Evolutionary conservation across 2,888 invertebrate species (phyloP).

Genomic region (Muscina levida): DNA sequence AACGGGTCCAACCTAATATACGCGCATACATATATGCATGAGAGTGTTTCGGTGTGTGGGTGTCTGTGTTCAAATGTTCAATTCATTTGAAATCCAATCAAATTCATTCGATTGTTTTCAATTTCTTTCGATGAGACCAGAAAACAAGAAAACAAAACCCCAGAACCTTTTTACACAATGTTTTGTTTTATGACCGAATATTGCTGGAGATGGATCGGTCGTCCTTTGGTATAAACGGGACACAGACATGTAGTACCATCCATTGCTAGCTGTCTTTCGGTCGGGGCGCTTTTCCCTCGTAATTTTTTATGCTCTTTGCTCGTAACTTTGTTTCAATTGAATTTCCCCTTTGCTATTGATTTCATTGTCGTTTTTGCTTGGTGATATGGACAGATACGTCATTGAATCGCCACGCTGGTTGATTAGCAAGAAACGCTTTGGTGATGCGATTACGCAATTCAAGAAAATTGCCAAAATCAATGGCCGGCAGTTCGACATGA

Average conservation of each 20-base stretch:
- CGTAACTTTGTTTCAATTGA: slow-evolving; percentile 65
- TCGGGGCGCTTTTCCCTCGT: slow-evolving; percentile 23
- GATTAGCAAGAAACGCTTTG: slow-evolving; percentile 81
- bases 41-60: slow-evolving; percentile 23
- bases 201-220: slow-evolving; percentile 8
- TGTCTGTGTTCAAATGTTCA: slow-evolving; percentile 61
- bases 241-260: background rate
- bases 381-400: slow-evolving; percentile 80
- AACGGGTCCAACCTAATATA: too few species aligned
- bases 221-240: background rate
- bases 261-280: slow-evolving; percentile 13
- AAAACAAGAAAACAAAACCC: slow-evolving; percentile 28
- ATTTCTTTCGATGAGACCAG: slow-evolving; percentile 64
- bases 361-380: slow-evolving; percentile 29
- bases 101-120: slow-evolving; percentile 69
- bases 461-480: slow-evolving; percentile 82
- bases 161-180: slow-evolving; percentile 65
- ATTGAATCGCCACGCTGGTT: slow-evolving; percentile 86
- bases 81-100: slow-evolving; percentile 68
- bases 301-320: slow-evolving; percentile 48
- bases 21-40: slow-evolving; percentile 14
- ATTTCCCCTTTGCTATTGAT: slow-evolving; percentile 52
- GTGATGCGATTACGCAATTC: slow-evolving; percentile 81
- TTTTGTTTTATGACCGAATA: slow-evolving; percentile 64
- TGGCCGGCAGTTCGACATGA: slow-evolving; percentile 79